phyloP scores from a whole-genome alignment of 2,113 vertebrate genomes.

The Siniperca knerii region DNA sequence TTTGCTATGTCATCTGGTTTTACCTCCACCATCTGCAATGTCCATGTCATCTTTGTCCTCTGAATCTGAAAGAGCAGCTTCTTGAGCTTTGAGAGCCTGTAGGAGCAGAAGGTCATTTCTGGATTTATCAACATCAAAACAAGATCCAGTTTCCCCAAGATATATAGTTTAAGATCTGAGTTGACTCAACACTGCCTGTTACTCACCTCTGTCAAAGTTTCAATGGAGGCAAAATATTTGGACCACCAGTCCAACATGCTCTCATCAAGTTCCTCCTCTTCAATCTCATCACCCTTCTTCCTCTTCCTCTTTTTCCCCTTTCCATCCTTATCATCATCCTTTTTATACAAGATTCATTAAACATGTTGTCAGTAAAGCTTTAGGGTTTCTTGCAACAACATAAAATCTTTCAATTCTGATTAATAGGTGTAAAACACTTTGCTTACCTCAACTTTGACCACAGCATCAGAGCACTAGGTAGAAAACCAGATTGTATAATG shows the following conservation, averaged over 20 bases:
- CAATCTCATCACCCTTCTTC: constrained; percentile 86
- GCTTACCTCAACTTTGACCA: constrained; percentile 80
- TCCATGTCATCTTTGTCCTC: constrained; percentile 95
- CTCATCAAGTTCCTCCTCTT: constrained; percentile 94
- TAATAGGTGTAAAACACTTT: background rate
- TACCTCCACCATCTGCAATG: constrained; percentile 77
- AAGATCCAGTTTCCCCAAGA: background rate
- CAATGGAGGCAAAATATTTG: constrained; percentile 97
- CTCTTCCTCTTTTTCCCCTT: constrained; percentile 91
- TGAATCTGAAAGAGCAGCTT: constrained; percentile 87
- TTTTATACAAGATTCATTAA: background rate
- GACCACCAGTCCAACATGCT: constrained; percentile 99
- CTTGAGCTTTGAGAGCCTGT: constrained; percentile 87
- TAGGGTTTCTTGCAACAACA: background rate
- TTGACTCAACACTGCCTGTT: background rate
- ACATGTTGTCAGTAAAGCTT: background rate
- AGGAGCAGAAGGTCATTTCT: background rate
- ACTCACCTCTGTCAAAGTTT: constrained; percentile 94
- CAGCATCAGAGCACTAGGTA: constrained; percentile 72
- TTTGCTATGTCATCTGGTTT: constrained; percentile 19
- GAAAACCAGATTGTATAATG: background rate
- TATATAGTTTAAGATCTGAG: background rate
- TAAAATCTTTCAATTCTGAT: background rate
- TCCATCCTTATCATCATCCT: constrained; percentile 87
- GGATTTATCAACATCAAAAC: background rate